Base-by-base conservation (phyloP, 2,888 invertebrate species). In the Diogma glabrata region DNA sequence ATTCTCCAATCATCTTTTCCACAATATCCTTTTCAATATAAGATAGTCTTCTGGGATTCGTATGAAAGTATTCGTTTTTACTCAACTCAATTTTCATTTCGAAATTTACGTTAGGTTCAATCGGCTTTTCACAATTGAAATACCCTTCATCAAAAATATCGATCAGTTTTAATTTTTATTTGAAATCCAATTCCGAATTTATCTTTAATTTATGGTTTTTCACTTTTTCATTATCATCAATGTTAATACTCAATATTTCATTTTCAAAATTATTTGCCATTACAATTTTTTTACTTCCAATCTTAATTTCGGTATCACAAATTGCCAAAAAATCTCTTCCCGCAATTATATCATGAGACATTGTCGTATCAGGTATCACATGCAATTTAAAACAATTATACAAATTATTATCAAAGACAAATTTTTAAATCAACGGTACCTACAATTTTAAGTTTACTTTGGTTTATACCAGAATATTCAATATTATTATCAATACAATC, bases 41-140 rank as follows among this genome's bases (percentile, higher is more conserved):
- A 1, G 58, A 56, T 36, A 59, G 47, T n/a, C 57, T 49, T 26
- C 57, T 47, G 1, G 58, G 56, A n/a, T 51, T 50, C 16, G 10
- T 16, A 36, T n/a, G 7, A n/a, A 36, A 36, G n/a, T 12, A 2
- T 16, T 40, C 40, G 17, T 40, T 17, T 6, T 16, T 2, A 2
- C 2, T 17, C 1, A 40, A 2, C 38, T 38, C 4, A n/a, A n/a
- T n/a, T n/a, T n/a, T n/a, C n/a, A n/a, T n/a, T n/a, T n/a, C n/a
- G n/a, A n/a, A n/a, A n/a, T n/a, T n/a, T n/a, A n/a, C n/a, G n/a
- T n/a, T n/a, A n/a, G n/a, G n/a, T n/a, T n/a, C n/a, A n/a, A n/a
- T n/a, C n/a, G n/a, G n/a, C n/a, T n/a, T n/a, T n/a, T n/a, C n/a
- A n/a, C n/a, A n/a, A n/a, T n/a, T n/a, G n/a, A n/a, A n/a, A n/a